Evolutionary conservation across 2,797 vertebrate species (phyloP).

Genomic region (Ara ararauna): DNA sequence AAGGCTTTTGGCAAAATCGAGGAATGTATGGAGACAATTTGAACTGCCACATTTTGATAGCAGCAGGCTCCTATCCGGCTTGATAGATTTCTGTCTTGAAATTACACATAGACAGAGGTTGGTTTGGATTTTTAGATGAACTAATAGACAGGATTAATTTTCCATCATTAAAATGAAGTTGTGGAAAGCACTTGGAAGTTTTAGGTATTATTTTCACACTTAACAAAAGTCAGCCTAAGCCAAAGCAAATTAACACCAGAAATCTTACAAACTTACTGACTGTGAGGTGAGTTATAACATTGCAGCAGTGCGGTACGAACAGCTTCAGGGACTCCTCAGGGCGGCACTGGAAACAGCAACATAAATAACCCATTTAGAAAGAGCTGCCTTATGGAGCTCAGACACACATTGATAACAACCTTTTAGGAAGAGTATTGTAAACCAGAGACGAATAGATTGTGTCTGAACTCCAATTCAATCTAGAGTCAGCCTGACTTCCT

Average conservation of each 20-base stretch:
- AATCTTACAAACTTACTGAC: constrained; percentile 86
- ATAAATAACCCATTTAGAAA: background rate
- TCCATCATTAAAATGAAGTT: background rate
- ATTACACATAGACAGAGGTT: background rate
- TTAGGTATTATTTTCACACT: background rate
- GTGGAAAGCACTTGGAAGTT: background rate
- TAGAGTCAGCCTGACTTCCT: background rate
- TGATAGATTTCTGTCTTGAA: background rate
- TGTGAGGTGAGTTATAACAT: constrained; percentile 91
- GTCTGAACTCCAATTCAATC: background rate
- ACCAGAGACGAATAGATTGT: background rate
- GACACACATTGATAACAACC: background rate
- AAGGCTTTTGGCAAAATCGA: background rate
- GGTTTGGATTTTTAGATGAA: background rate
- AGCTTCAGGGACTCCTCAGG: constrained; percentile 92
- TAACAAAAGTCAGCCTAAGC: background rate
- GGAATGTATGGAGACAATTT: background rate
- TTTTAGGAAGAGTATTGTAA: background rate
- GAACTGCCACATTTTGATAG: background rate
- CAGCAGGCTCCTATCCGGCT: background rate
- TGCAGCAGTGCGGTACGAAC: constrained; percentile 95
- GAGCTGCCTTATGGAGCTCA: background rate
- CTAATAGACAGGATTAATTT: background rate
- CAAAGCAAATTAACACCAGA: background rate
- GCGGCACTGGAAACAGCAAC: constrained; percentile 86